Evolutionary conservation across 2,113 vertebrate species (phyloP), one percentile per base, ranked within the genome.

Genomic region (Vicugna pacos): DNA sequence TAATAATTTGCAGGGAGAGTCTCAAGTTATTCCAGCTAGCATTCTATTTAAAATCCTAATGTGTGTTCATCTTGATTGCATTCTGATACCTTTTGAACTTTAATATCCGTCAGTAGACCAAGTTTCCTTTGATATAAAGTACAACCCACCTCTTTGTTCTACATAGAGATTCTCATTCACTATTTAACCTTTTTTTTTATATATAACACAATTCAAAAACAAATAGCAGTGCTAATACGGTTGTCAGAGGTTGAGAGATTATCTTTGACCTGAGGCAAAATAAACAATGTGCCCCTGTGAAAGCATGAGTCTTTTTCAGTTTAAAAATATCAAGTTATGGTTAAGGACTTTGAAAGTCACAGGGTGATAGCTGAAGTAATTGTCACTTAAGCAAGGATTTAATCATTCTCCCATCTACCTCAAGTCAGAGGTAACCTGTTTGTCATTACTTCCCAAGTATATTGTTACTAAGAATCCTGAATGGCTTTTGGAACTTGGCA

Each of bases 21-120:
- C 22, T 94, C 56, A 73, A 58, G 10, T 95, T 85, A 91, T 85
- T 91, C 38, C 17, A 77, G 50, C 17, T 46, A 91, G 82, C 22
- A 10, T 73, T 56, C 28, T 56, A 8, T 65, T 24, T 91, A 69
- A 77, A 92, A 96, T 77, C 26, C 17, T 96, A 58, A 58, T 7
- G 9, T 56, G 2, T 72, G 67, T 89, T 93, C 20, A 90, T 81
- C 69, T 91, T 96, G 60, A 83, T 82, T 86, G n/a, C 19, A 84
- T 96, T 91, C 73, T 88, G 75, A 83, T 80, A 19, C 24, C 30
- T 62, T 89, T 82, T 91, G 73, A 79, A 77, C 67, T 96, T 93
- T 85, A 75, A 83, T 89, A 42, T 84, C 48, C 54, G n/a, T 72
- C 64, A 64, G 4, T 60, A 73, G 20, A 65, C 24, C 54, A 35